Base-by-base conservation (phyloP, 2,888 invertebrate species). In the Cremastobaeus sp. region DNA sequence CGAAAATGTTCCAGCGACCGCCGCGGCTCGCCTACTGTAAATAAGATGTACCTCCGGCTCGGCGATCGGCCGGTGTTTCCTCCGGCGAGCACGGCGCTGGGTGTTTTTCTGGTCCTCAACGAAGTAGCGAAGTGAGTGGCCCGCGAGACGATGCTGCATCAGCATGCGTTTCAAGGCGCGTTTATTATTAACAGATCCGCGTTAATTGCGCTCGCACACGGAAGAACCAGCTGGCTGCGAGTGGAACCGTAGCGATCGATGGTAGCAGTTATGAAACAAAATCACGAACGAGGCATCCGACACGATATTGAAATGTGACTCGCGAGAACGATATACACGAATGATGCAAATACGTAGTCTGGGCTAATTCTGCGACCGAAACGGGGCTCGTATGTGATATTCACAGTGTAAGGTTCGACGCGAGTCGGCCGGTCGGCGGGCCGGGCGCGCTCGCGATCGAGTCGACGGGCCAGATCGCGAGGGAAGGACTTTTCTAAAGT, bases 401-500 rank as follows among this genome's bases (percentile, higher is more conserved):
- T 66, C 70, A 54, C 74, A 50, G 52, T 57, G 57, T 32, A 59
- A 59, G 32, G 20, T 45, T 65, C 54, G 45, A 68, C 18, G 32
- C 25, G 28, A 57, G 12, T 45, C 48, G 28, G 48, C 47, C 62
- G 60, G 48, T 41, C n/a, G n/a, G n/a, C n/a, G n/a, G n/a, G n/a
- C n/a, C n/a, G n/a, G n/a, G n/a, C n/a, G n/a, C n/a, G n/a, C n/a
- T n/a, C n/a, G n/a, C n/a, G n/a, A n/a, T 2, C 8, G 20, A 20
- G 15, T n/a, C 20, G 37, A 3, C 14, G 3, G 15, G 15, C 37
- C 5, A 20, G 21, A 43, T 5, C n/a, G 37, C 12, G 60, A 9
- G 28, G 41, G 30, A 17, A 28, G 32, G 18, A 34, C 60, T 70
- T 78, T 79, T 77, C 76, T 77, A 77, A 78, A 77, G 75, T 76